Base-by-base conservation (phyloP, 1,140 invertebrate species). In the Brachionus koreanus region DNA sequence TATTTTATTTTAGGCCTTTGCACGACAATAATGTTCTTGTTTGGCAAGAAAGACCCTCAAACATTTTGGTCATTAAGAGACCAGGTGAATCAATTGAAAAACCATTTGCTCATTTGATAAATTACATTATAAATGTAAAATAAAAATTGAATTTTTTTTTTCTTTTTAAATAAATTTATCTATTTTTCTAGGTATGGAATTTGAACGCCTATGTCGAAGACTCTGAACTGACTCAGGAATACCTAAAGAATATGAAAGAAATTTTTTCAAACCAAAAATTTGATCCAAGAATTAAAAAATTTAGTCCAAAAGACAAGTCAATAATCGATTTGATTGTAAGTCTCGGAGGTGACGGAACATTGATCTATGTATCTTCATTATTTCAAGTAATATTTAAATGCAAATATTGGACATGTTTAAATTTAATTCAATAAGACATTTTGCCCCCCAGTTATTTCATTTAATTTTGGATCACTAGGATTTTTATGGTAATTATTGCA, bases 361-460 rank as follows among this genome's bases (percentile, higher is more conserved):
- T 98, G 0, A 88, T 98, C 0, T 96, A 98, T 87, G 95, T 95
- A 49, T 96, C 95, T 85, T 92, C 95, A n/a, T 89, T 98, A 12
- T 98, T 98, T 85, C 92, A 92, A 88, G 91, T 82, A 69, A n/a
- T 61, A 19, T 7, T 57, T 61, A n/a, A n/a, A n/a, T n/a, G n/a
- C 29, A 57, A 37, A 69, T 43, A 39, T 1, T 49, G 2, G 4
- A 29, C 1, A 5, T 12, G 4, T 25, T 37, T n/a, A n/a, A 37
- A 37, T n/a, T 69, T 69, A 39, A 19, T 46, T 69, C 16, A 33
- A 33, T 1, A 61, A 82, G 77, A 23, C 29, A n/a, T 52, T 13
- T 46, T 82, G 81, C 52, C 81, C 81, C 33, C 81, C 81, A n/a
- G 39, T 82, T 33, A 13, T 82, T 9, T 61, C 81, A 33, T 46